Evolutionary conservation across 30 jellyfish, hydroid and myxozoan species (phyloP), one percentile per base, ranked within the genome.

Genomic region (Cassiopea xamachana): DNA sequence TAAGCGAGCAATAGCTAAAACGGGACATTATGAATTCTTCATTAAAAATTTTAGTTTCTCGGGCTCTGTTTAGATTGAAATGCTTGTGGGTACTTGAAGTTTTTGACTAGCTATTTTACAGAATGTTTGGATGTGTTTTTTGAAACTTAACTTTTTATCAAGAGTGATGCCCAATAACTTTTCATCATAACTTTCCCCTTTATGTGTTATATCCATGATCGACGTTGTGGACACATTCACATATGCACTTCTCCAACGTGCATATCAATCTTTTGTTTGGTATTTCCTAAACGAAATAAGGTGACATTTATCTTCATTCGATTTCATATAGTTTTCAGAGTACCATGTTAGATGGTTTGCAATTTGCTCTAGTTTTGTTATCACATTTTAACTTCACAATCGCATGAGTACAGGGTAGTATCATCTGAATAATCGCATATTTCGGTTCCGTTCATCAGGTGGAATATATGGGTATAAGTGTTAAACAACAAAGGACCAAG

Each of bases 401-500:
- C 81, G 50, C 81, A 43, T 14, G 81, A 8, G 71, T 62, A 64
- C 5, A 60, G 10, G 69, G 90, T 69, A 59, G 0, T 69, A 67
- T 14, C 68, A 39, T 61, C 69, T 17, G 78, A 49, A 60, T 46
- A 27, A n/a, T 43, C 8, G 80, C 39, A 27, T 27, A 27, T 27
- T 27, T 27, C 39, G 39, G 39, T 27, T 27, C 75, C 87, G 10
- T 79, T 48, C 75, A 51, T 48, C 76, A 51, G 48, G n/a, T 18
- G 69, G 69, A 69, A 82, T 7, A 45, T 12, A 39, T 82, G 2
- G 9, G 58, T 27, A 60, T 67, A 67, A 67, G 0, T 82, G 69
- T 27, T 14, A 7, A 78, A 14, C 55, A 78, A 60, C 50, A 78
- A 48, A 18, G 87, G 87, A 2, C 87, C 87, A 6, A 78, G 69